A percentile compares a stretch with the other conserved stretches of the same genome.
Conservation (phyloP, 2,113 vertebrate species). For the Bufo bufo region DNA sequence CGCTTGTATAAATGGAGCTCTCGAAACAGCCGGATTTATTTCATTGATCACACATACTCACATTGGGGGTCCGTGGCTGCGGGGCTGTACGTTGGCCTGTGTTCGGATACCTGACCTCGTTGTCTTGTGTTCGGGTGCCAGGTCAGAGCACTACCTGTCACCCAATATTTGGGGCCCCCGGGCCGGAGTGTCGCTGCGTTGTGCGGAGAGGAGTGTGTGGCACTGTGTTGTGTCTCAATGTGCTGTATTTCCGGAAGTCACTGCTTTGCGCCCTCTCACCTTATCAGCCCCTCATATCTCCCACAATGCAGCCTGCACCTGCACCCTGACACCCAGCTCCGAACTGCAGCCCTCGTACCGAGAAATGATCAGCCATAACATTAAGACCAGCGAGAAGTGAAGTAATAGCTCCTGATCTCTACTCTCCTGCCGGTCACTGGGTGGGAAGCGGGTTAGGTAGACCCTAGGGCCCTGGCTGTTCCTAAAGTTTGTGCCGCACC, state of each 20-base stretch:
- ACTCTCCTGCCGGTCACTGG: too few relatives aligned
- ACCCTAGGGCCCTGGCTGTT: too few relatives aligned
- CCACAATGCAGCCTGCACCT: slow-evolving; percentile 11
- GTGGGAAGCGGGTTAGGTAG: too few relatives aligned
- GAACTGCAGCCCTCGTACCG: background rate
- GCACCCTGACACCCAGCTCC: background rate
- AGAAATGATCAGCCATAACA: too few relatives aligned
- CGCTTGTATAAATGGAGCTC: too few relatives aligned
- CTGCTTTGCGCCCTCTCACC: background rate
- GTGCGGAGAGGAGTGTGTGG: background rate
- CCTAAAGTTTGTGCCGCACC: too few relatives aligned
- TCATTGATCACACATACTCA: background rate
- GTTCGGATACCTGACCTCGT: background rate
- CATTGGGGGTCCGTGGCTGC: background rate
- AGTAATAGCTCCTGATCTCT: too few relatives aligned
- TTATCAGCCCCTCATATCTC: slow-evolving; percentile 7
- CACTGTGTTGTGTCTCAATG: background rate
- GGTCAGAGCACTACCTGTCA: background rate
- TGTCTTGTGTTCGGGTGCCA: background rate
- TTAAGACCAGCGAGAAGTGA: too few relatives aligned
- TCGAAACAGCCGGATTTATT: too few relatives aligned
- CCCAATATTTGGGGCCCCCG: background rate
- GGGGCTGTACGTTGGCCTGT: background rate
- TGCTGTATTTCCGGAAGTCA: background rate
- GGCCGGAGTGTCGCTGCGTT: background rate